Evolutionary conservation across 2,888 invertebrate species (phyloP).

Genomic region (Stegana nigrithorax): DNA sequence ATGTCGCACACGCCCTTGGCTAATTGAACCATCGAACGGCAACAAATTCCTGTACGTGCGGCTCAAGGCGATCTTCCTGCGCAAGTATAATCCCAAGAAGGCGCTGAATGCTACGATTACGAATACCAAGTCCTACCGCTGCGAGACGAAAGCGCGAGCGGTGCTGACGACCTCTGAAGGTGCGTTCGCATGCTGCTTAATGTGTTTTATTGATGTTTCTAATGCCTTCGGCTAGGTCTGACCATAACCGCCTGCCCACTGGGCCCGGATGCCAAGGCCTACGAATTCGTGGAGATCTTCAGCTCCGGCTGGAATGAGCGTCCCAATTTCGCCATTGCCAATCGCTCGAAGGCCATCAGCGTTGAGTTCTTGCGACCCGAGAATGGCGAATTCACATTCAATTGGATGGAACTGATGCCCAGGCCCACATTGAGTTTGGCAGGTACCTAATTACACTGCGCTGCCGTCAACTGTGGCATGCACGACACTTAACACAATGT

Average conservation of each 20-base stretch:
- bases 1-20: conserved; percentile 83
- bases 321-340: conserved; percentile 72
- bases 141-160: conserved; percentile 82
- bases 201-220: background rate
- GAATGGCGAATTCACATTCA: conserved; percentile 79
- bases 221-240: conserved; percentile 62
- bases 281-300: conserved; percentile 82
- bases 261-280: conserved; percentile 70
- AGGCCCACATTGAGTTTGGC: conserved; percentile 68
- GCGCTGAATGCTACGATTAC: conserved; percentile 73
- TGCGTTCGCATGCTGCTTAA: conserved; percentile 26
- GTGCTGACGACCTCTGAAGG: conserved; percentile 79
- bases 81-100: conserved; percentile 68
- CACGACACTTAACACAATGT: too few species aligned
- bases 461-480: background rate
- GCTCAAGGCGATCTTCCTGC: conserved; percentile 74
- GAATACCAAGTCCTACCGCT: conserved; percentile 72
- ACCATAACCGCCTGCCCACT: conserved; percentile 72
- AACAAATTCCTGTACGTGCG: conserved; percentile 82
- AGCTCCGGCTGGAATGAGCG: conserved; percentile 84
- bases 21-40: conserved; percentile 81
- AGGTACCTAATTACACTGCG: conserved; percentile 47
- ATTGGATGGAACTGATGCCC: conserved; percentile 85
- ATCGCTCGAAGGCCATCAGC: conserved; percentile 76
- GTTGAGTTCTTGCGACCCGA: conserved; percentile 85